Base-by-base conservation (phyloP, 2,113 vertebrate species). In the Penelope pileata region DNA sequence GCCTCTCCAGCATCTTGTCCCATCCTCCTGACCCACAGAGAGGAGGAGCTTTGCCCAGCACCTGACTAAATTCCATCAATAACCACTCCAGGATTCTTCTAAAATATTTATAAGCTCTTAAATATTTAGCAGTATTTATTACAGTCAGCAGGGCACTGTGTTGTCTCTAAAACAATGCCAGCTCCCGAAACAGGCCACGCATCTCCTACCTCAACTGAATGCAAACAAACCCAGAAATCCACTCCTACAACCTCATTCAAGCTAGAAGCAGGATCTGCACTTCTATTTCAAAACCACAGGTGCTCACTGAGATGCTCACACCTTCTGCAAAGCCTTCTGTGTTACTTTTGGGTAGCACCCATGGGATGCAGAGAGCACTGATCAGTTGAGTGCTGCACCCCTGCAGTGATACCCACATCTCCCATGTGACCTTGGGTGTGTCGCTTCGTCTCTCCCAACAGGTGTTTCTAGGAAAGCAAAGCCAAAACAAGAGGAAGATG, bases 71-170 rank as follows among this genome's bases (percentile, higher is more conserved):
- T 50, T 70, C 66, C 63, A 90, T 96, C 96, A 92, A 67, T 89
- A 92, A 86, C 64, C 83, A 67, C 94, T 93, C 48, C 34, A 36
- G 15, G 51, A 73, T 91, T 84, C 76, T 92, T 90, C 73, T 96
- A 38, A 97, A 97, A 92, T 64, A 96, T 96, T 93, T 91, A 92
- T 90, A 32, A 93, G 53, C 38, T 62, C 40, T 94, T 97, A 93
- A 96, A 95, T 96, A 96, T 95, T 97, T 96, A 96, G 40, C 75
- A 95, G 72, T 40, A 22, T 83, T 88, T 95, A 73, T 87, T 81
- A 90, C 2, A 2, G 82, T 79, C 66, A 48, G 87, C 38, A 42
- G 93, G 66, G 76, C 75, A 79, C 10, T 48, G 50, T 27, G 72
- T 32, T 86, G 38, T 88, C 64, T 96, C 89, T 80, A 68, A 82